Evolutionary conservation across 37 sponge, comb jelly and placozoan species (phyloP).

Genomic region (Tethya wilhelma): DNA sequence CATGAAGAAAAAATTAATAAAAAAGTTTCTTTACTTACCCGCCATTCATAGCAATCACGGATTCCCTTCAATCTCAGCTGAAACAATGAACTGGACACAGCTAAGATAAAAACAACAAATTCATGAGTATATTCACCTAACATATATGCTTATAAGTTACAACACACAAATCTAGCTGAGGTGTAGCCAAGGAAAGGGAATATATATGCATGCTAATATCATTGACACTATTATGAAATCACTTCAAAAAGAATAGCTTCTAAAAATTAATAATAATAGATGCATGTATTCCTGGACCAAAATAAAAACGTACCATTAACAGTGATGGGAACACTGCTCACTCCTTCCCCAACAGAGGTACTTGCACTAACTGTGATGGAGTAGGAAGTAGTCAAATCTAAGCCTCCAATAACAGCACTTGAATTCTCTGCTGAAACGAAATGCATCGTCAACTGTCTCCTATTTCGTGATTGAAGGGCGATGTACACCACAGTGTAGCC

Average conservation of each 20-base stretch:
- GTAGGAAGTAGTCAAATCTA: slow-evolving; percentile 1
- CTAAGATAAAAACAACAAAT: background rate
- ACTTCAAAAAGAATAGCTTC: too few species aligned
- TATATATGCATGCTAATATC: too few species aligned
- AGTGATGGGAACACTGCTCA: background rate
- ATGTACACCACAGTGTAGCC: background rate
- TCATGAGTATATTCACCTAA: too few species aligned
- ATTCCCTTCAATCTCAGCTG: slow-evolving; percentile 2
- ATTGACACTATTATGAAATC: too few species aligned
- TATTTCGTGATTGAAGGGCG: background rate
- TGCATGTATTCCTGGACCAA: background rate
- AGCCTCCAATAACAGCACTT: slow-evolving; percentile 14
- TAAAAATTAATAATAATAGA: too few species aligned
- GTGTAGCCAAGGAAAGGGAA: too few species aligned
- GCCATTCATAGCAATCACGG: slow-evolving; percentile 7
- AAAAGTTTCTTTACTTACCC: slow-evolving; percentile 4
- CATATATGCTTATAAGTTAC: background rate
- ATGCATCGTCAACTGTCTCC: background rate
- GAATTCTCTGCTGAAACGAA: background rate
- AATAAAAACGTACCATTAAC: background rate
- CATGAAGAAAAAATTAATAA: background rate
- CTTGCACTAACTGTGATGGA: slow-evolving; percentile 25
- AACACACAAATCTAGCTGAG: background rate
- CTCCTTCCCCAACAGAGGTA: background rate
- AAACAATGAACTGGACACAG: background rate